Evolutionary conservation across 2,797 vertebrate genomes (phyloP).

Genomic region (Mycteria americana): DNA sequence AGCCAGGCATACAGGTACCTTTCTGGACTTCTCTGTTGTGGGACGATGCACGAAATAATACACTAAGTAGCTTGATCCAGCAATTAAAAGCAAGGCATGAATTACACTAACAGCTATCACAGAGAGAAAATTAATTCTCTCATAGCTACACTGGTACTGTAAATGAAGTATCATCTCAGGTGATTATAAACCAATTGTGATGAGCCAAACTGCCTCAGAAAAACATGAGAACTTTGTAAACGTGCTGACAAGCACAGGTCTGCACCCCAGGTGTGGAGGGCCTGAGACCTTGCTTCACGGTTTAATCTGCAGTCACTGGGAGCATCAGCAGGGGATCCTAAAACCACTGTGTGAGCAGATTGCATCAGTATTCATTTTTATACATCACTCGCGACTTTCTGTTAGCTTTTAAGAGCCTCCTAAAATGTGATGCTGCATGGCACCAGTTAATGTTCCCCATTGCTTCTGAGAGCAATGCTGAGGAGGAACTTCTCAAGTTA

Average conservation of each 20-base stretch:
- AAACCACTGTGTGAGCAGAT: background rate
- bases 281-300: background rate
- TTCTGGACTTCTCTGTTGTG: conserved; percentile 57
- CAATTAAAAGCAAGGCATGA: conserved; percentile 69
- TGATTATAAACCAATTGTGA: conserved; percentile 60
- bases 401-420: background rate
- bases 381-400: background rate
- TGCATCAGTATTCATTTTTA: background rate
- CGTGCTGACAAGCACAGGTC: background rate
- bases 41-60: conserved; percentile 60
- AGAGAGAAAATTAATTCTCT: conserved; percentile 70
- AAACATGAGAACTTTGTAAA: conserved; percentile 12
- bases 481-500: background rate
- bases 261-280: background rate
- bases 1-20: conserved; percentile 36
- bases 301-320: background rate
- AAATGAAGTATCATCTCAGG: conserved; percentile 41
- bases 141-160: conserved; percentile 50
- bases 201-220: conserved; percentile 58
- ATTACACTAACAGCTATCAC: conserved; percentile 67
- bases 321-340: background rate
- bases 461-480: background rate
- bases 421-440: background rate
- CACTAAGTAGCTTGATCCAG: conserved; percentile 67
- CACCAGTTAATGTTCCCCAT: background rate